A percentile compares a stretch with the other conserved stretches of the same genome.
Conservation (phyloP, 1,140 invertebrate genomes). For the Drosophila pectinifera region DNA sequence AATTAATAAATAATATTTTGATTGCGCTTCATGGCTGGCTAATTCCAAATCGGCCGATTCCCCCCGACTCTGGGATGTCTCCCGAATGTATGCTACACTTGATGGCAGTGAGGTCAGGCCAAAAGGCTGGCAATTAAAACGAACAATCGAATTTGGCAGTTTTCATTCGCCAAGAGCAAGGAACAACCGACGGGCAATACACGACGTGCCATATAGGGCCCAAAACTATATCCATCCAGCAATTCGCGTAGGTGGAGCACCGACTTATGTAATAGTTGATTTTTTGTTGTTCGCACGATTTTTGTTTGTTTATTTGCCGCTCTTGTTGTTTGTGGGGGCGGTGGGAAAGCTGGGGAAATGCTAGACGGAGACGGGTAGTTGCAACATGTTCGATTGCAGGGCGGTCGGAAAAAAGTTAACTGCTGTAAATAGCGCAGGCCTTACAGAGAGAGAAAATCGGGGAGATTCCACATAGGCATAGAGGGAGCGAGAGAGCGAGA, state of each 20-base stretch:
- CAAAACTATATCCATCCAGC: constrained; percentile 37
- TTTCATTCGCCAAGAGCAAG: constrained; percentile 64
- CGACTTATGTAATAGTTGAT: constrained; percentile 76
- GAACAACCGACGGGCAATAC: constrained; percentile 46
- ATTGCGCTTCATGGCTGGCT: constrained; percentile 10
- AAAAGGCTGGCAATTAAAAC: constrained; percentile 68
- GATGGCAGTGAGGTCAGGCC: constrained; percentile 31
- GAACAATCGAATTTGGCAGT: constrained; percentile 45
- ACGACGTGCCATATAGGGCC: constrained; percentile 55
- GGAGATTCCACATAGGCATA: constrained; percentile 1
- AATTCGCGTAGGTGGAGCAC: constrained; percentile 69
- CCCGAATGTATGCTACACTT: constrained; percentile 44
- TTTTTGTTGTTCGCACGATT: constrained; percentile 57
- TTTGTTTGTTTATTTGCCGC: constrained; percentile 36
- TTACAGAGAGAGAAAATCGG: constrained; percentile 33
- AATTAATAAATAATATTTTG: constrained; percentile 36
- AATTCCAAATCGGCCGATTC: constrained; percentile 4
- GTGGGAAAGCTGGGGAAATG: constrained; percentile 55
- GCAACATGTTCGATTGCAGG: constrained; percentile 69
- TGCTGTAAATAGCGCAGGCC: constrained; percentile 67
- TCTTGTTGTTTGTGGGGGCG: constrained; percentile 4
- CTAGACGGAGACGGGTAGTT: constrained; percentile 51
- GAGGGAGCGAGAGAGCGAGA: neutral
- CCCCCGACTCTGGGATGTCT: neutral
- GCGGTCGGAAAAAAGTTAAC: constrained; percentile 65